phyloP scores from a whole-genome alignment of 2,113 vertebrate species.

The Hemibagrus wyckioides region DNA sequence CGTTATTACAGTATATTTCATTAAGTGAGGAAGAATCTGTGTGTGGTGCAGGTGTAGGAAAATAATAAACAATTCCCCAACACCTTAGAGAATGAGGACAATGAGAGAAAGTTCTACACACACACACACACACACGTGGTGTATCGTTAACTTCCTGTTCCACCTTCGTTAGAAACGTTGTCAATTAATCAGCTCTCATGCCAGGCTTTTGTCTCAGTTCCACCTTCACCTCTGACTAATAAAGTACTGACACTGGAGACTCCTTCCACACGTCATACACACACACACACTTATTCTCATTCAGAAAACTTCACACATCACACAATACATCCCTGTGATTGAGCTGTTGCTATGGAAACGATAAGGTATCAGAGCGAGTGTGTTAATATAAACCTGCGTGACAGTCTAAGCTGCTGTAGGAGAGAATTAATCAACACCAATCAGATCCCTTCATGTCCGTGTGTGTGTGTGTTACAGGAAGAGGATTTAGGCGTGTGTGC shows the following conservation, averaged over 20 bases:
- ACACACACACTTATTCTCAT: background rate
- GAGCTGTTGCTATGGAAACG: background rate
- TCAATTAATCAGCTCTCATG: background rate
- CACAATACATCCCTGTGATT: background rate
- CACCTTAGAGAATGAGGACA: too few species aligned
- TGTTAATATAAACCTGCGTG: background rate
- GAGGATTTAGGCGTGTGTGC: slow-evolving; percentile 9
- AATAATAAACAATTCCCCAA: background rate
- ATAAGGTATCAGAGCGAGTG: background rate
- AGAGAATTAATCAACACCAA: background rate
- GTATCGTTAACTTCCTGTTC: background rate
- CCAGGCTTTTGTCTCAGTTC: background rate
- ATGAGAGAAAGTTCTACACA: background rate
- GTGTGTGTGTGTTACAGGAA: slow-evolving; percentile 11
- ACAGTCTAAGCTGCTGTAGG: background rate
- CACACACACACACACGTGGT: background rate
- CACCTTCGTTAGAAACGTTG: background rate
- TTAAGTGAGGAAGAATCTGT: background rate
- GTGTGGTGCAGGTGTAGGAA: background rate
- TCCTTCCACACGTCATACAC: background rate
- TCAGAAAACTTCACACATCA: background rate
- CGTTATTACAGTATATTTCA: background rate
- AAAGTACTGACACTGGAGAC: background rate
- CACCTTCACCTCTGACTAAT: background rate
- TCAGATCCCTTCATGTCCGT: background rate